Evolutionary conservation across 2,113 vertebrate genomes (phyloP).

Genomic region (Suncus etruscus): DNA sequence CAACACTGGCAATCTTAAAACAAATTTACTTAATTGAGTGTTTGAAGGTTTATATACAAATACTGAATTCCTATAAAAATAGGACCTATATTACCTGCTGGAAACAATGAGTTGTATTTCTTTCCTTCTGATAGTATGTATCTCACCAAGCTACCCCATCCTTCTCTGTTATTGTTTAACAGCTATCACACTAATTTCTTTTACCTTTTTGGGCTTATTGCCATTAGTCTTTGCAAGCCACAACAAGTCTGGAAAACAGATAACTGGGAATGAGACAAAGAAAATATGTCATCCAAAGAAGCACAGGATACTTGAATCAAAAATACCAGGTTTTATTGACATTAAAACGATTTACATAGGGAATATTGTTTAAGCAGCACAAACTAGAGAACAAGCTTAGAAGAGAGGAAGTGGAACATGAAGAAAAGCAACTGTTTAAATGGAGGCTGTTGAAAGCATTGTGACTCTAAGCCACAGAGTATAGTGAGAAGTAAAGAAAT

Average conservation of each 20-base stretch:
- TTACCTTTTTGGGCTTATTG: too few relatives aligned
- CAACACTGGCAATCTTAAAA: not conserved
- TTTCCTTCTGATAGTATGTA: accelerated
- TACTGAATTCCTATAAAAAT: not conserved
- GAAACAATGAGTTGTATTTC: not conserved
- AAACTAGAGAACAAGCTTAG: too few relatives aligned
- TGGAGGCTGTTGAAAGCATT: too few relatives aligned
- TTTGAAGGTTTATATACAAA: not conserved
- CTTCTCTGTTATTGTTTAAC: too few relatives aligned
- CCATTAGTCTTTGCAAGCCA: not conserved
- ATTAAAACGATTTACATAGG: too few relatives aligned
- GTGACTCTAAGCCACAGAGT: too few relatives aligned
- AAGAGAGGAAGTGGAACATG: too few relatives aligned
- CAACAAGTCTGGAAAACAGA: not conserved
- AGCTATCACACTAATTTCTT: accelerated
- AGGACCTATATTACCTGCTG: not conserved
- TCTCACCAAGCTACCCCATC: not conserved
- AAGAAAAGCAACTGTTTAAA: too few relatives aligned
- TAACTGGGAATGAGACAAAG: not conserved
- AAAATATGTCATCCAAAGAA: not conserved
- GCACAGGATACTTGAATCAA: too few relatives aligned
- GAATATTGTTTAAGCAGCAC: too few relatives aligned
- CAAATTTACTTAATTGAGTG: not conserved
- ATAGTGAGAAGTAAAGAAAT: too few relatives aligned
- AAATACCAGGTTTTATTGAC: too few relatives aligned